phyloP scores from a whole-genome alignment of 2,113 vertebrate genomes.

The Phalacrocorax brasilianus region DNA sequence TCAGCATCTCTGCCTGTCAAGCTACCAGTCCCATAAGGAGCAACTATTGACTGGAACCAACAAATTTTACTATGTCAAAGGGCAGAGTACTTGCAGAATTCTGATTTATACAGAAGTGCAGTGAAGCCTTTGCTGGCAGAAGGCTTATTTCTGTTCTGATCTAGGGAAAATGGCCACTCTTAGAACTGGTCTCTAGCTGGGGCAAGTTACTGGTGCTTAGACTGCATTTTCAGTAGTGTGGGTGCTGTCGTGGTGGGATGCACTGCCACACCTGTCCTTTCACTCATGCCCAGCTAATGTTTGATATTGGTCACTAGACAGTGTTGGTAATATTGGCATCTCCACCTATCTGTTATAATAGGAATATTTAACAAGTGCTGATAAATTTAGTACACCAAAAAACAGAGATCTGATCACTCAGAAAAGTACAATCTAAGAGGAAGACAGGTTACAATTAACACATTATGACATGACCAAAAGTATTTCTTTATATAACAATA shows the following conservation, averaged over 20 bases:
- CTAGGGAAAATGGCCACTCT: background rate
- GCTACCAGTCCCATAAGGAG: background rate
- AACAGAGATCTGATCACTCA: background rate
- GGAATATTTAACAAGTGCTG: background rate
- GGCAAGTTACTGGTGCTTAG: background rate
- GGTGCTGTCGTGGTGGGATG: background rate
- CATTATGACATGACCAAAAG: background rate
- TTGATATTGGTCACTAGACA: background rate
- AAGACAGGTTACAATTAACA: background rate
- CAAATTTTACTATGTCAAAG: background rate
- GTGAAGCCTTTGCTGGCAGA: background rate
- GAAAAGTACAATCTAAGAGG: background rate
- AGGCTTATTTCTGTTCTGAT: background rate
- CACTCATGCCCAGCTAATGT: background rate
- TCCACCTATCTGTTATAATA: background rate
- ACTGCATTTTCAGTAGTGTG: background rate
- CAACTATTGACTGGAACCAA: background rate
- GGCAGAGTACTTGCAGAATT: background rate
- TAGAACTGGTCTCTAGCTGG: background rate
- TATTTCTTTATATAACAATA: background rate
- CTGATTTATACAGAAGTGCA: background rate
- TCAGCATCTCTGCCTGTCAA: background rate
- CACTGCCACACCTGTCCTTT: background rate
- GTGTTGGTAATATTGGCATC: background rate
- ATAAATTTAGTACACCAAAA: background rate